Evolutionary conservation across 2,888 invertebrate species (phyloP), one percentile per base, ranked within the genome.

Genomic region (Hybos culiciformis): DNA sequence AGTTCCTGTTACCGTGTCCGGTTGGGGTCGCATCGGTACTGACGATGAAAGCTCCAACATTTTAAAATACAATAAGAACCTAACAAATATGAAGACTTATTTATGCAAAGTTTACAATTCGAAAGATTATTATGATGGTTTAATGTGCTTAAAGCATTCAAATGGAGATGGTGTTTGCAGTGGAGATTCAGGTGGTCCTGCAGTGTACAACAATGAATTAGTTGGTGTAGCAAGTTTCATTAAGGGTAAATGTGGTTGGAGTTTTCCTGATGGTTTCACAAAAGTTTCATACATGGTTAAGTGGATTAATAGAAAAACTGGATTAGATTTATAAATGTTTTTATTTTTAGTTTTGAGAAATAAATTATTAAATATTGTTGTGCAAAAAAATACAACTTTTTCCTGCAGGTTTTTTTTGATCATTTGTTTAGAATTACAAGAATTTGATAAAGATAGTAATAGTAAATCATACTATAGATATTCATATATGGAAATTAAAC

Each of bases 121-220:
- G 12, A 17, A 17, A 19, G 17, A 19, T 15, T 12, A 21, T 15
- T 40, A 15, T 23, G n/a, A 32, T 21, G 39, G 39, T 15, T 20
- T 40, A 21, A 43, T 59, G 4, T 59, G 59, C 8, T 45, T 59
- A 47, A 54, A 50, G 7, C 58, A 59, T 41, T 29, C 38, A 3
- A 12, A 18, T 3, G 49, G 46, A 34, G 53, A 59, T 47, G 60
- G 60, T n/a, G 59, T 56, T 23, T 61, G 60, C 46, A 53, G 53
- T 33, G 61, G 60, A 14, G 61, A 61, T 44, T 60, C 57, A 6
- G 61, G 60, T 18, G 60, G 60, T 32, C 60, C 60, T 18, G 59
- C 61, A 4, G 44, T 58, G 3, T 55, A 50, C 14, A 51, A 56
- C 9, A 49, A 48, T 1, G 50, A 60, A 46, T 14, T 61, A 17